phyloP scores from a whole-genome alignment of 1,140 invertebrate species.

The Berghia stephanieae region DNA sequence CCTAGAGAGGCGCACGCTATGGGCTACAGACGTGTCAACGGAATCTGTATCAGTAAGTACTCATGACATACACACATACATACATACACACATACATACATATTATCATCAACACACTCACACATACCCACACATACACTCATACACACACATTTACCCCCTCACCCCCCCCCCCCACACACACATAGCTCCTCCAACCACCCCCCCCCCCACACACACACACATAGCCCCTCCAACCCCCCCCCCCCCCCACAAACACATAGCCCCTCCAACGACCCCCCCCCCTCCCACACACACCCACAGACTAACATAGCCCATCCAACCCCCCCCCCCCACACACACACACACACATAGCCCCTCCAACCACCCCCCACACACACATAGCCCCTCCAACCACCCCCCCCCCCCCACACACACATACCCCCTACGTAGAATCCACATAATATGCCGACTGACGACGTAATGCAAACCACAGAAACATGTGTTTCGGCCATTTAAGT shows the following conservation, averaged over 20 bases:
- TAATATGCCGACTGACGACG: too few relatives aligned
- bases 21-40: conserved; percentile 39
- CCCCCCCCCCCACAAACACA: neutral
- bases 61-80: neutral
- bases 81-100: neutral
- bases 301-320: neutral
- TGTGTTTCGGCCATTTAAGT: too few relatives aligned
- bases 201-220: conserved; percentile 8
- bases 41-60: conserved; percentile 43
- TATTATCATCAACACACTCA: neutral
- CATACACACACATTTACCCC: neutral
- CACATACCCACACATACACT: too few relatives aligned
- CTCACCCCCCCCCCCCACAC: neutral
- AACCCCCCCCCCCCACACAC: neutral
- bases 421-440: too few relatives aligned
- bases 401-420: too few relatives aligned
- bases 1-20: conserved; percentile 31
- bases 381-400: neutral
- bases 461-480: too few relatives aligned
- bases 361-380: neutral
- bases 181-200: neutral
- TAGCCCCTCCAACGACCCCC: neutral
- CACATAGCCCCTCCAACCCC: neutral
- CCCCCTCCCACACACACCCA: neutral
- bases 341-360: neutral